These are phyloP conservation scores for Anodontia alba DNA, from an alignment of 2,888 invertebrate species.

Conservation along the genomic window DNA sequence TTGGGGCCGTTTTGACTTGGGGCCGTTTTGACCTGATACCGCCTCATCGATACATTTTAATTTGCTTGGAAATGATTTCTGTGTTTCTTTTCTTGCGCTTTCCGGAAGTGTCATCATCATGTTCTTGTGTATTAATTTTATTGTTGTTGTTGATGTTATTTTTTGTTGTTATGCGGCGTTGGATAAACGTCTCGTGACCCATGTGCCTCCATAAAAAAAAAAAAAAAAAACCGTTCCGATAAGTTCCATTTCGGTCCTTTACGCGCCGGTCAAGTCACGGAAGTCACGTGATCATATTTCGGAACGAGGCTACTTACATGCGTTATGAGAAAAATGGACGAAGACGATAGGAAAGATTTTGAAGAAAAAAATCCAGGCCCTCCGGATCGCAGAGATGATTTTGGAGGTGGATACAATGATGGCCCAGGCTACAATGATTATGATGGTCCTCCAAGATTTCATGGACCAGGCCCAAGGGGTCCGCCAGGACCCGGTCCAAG, in stretches of 20 bases:
- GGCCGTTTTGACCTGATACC: too few relatives aligned
- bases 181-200: too few relatives aligned
- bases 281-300: background rate
- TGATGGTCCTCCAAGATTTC: conserved; percentile 63
- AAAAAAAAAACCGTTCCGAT: background rate
- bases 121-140: too few relatives aligned
- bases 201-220: background rate
- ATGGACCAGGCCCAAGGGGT: conserved; percentile 64
- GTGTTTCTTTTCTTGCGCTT: too few relatives aligned
- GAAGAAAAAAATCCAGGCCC: background rate
- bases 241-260: background rate
- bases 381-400: conserved; percentile 7
- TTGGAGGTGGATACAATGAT: conserved; percentile 38
- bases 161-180: too few relatives aligned
- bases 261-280: background rate
- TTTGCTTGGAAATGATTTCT: too few relatives aligned
- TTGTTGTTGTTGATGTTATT: too few relatives aligned
- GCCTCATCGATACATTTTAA: too few relatives aligned
- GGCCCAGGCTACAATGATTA: conserved; percentile 54
- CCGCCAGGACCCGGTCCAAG: conserved; percentile 42
- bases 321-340: background rate
- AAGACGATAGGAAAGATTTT: conserved; percentile 7
- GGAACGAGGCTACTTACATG: background rate
- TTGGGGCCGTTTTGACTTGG: too few relatives aligned
- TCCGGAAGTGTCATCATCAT: too few relatives aligned